Evolutionary conservation across 1,140 invertebrate genomes (phyloP), one percentile per base, ranked within the genome.

Genomic region (Aradophagus sp.): DNA sequence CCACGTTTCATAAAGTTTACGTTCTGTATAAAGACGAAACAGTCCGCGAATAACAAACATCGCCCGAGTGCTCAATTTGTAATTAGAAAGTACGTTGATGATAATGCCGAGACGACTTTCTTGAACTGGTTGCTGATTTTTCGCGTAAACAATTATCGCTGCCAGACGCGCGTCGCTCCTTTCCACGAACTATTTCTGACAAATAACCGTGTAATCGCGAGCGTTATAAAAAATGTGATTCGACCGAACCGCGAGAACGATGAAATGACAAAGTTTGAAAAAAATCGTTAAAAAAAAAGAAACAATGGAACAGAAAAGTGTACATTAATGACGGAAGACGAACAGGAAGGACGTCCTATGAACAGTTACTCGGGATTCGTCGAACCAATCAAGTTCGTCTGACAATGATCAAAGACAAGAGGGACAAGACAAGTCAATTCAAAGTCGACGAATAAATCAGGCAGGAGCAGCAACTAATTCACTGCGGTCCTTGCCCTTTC

Each of bases 61-160:
- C 6, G 29, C 0, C 39, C 35, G 42, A 27, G 35, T 34, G 23
- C 29, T 44, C 48, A 58, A 52, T 71, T 71, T 65, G 53, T 65
- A 65, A 65, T 71, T 71, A 71, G 68, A 71, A 71, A 71, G 68
- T 71, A 50, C 35, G 47, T 19, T 65, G 68, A 65, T 65, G 53
- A 65, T 65, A 53, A 71, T 71, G 32, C 14, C 61, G 61, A 65
- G 41, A 65, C 45, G 55, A 65, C 55, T 71, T 65, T 71, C 68
- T 65, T 71, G 59, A 42, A 59, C 68, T 71, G 47, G 48, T 71
- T 65, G 48, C 53, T 63, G 29, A 65, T 65, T 61, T 53, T 65
- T 47, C 48, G 42, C 5, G 38, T 52, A 53, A 48, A 63, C 47
- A 31, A 55, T 56, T 15, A 56, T 56, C 15, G 53, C 61, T 59